A percentile compares a stretch with the other conserved stretches of the same genome.
phyloP scores from a whole-genome alignment of 2,888 invertebrate genomes.

The Ectemnius lituratus region DNA sequence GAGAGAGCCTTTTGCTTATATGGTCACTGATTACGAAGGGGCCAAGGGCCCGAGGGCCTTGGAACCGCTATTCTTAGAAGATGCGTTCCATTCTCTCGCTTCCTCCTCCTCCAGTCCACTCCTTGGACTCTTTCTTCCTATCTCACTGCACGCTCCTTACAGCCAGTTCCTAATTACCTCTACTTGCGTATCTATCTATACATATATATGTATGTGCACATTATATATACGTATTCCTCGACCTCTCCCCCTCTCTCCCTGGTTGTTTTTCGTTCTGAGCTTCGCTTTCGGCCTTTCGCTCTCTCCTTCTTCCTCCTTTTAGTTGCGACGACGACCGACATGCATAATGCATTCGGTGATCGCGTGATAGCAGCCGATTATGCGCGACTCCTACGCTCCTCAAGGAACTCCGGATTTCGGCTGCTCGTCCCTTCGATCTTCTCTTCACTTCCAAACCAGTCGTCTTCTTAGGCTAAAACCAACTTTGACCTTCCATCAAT shows the following conservation, averaged over 20 bases:
- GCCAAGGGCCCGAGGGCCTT: slow-evolving; percentile 66
- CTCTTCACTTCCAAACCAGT: too few species aligned
- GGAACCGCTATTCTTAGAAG: slow-evolving; percentile 71
- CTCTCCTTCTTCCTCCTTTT: slow-evolving; percentile 10
- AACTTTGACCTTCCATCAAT: too few species aligned
- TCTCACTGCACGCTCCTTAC: slow-evolving; percentile 40
- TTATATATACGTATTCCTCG: background rate
- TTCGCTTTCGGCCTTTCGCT: slow-evolving; percentile 27
- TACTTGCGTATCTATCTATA: slow-evolving; percentile 22
- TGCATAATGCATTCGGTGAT: slow-evolving; percentile 72
- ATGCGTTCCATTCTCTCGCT: slow-evolving; percentile 44
- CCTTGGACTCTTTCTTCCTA: slow-evolving; percentile 36
- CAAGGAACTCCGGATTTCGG: slow-evolving; percentile 57
- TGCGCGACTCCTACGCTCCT: slow-evolving; percentile 54
- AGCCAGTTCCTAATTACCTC: slow-evolving; percentile 57
- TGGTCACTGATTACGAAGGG: slow-evolving; percentile 61
- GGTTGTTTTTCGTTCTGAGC: slow-evolving; percentile 19
- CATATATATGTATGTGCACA: background rate
- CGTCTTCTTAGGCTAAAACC: too few species aligned
- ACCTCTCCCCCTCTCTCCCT: background rate
- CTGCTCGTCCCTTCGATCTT: slow-evolving; percentile 10
- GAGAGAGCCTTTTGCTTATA: slow-evolving; percentile 58
- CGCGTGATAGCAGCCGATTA: slow-evolving; percentile 70
- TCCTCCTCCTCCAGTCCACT: slow-evolving; percentile 42
- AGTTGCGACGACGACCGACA: slow-evolving; percentile 43